A percentile compares a stretch with the other conserved stretches of the same genome.
Evolutionary conservation across 2,797 vertebrate genomes (phyloP).

Genomic region (Zenarchopterus dispar): DNA sequence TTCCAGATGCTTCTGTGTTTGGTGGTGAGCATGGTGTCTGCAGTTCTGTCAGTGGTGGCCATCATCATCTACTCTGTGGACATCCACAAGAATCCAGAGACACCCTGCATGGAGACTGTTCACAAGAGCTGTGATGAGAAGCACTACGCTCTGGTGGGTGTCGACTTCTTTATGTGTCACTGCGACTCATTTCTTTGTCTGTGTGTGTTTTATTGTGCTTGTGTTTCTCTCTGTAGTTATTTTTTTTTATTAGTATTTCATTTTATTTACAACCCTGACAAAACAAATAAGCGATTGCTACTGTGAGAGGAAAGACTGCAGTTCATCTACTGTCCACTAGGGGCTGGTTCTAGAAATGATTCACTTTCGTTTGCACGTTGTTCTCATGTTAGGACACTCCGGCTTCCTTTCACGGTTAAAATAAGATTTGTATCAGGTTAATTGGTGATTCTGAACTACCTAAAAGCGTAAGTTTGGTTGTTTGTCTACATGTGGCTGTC

Average conservation of each 20-base stretch:
- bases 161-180: neutral
- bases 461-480: no score
- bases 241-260: neutral
- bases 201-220: neutral
- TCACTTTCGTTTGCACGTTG: no score
- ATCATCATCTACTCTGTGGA: constrained; percentile 75
- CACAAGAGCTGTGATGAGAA: rapidly evolving
- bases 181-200: neutral
- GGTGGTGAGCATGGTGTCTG: constrained; percentile 33
- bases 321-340: no score
- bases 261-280: neutral
- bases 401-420: no score
- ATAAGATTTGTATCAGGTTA: no score
- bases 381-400: no score
- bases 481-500: no score
- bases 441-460: no score
- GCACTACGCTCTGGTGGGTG: constrained; percentile 49
- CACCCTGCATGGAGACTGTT: rapidly evolving
- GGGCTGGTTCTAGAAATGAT: no score
- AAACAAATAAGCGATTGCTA: no score
- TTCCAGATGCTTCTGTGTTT: constrained; percentile 68
- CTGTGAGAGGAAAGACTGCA: no score
- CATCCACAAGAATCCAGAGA: constrained; percentile 34
- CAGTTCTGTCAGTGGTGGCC: constrained; percentile 64
- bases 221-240: neutral